Percentiles rank a stretch among this genome's conserved stretches.
Conservation (phyloP, 2,888 invertebrate genomes). For the Pammene fasciana region DNA sequence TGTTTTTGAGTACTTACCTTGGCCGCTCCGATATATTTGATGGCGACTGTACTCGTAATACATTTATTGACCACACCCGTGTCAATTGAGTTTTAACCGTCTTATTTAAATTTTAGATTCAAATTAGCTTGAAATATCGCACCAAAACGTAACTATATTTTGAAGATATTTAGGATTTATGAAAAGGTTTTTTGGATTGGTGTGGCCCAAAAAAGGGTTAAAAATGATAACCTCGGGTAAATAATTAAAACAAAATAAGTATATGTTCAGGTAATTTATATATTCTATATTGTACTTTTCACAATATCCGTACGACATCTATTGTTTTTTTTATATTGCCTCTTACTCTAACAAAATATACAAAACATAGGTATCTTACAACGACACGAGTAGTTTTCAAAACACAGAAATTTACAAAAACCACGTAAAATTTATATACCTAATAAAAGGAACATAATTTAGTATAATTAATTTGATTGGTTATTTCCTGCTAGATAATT, state of each 20-base stretch:
- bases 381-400: not conserved
- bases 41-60: too few relatives aligned
- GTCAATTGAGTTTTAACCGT: too few relatives aligned
- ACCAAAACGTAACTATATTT: too few relatives aligned
- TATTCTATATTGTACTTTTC: constrained; percentile 16
- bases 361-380: constrained; percentile 28
- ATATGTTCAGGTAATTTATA: constrained; percentile 23
- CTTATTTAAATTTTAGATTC: too few relatives aligned
- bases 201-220: too few relatives aligned
- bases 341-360: constrained; percentile 33
- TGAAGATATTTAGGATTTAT: too few relatives aligned
- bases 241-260: not conserved
- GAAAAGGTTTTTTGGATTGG: too few relatives aligned
- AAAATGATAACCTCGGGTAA: not conserved
- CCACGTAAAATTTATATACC: not conserved
- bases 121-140: too few relatives aligned
- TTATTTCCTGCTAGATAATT: not conserved
- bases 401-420: not conserved
- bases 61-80: too few relatives aligned
- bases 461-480: not conserved
- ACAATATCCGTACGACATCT: constrained; percentile 7
- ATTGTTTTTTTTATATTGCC: constrained; percentile 20
- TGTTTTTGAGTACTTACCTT: too few relatives aligned
- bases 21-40: too few relatives aligned
- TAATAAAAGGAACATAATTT: not conserved